Evolutionary conservation across 2,113 vertebrate species (phyloP), one percentile per base, ranked within the genome.

Genomic region (Mohoua ochrocephala): DNA sequence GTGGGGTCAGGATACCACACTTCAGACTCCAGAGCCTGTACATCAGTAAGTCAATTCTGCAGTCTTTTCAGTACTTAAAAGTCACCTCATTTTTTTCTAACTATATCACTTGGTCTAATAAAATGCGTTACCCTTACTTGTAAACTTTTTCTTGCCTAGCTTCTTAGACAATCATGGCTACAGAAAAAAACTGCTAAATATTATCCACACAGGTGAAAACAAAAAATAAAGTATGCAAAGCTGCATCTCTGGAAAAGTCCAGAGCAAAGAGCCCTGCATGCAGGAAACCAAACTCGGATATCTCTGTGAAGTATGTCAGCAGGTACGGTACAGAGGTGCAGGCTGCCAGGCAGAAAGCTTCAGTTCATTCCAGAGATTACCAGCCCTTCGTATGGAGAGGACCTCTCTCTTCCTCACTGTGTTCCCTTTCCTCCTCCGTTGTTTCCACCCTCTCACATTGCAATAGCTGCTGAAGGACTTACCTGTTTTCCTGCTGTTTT

Each of bases 241-340:
- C 26, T 81, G 12, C 42, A 7, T 17, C 14, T 78, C 37, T 37
- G 27, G 42, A 41, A 44, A 89, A 82, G 31, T 42, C 47, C 64
- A 71, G 54, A 87, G 26, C 35, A 21, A 78, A 33, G 28, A 83
- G 9, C 5, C 42, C 21, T 35, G 11, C 7, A 16, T 15, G 26
- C 42, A 84, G 47, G 30, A 71, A 56, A 47, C 13, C 57, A 35
- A 73, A 70, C 27, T 71, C 5, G 1, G 26, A 39, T 67, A n/a
- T 60, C 27, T 74, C 41, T n/a, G 33, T 0, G 1, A 68, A 47
- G 14, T 47, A 11, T 31, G 42, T 17, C 54, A 84, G 63, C 17
- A 65, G n/a, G 20, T 37, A 37, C 0, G 0, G 26, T 18, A 35
- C 19, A 54, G 63, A 56, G 16, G 16, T 39, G 59, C 21, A 63